A percentile compares a stretch with the other conserved stretches of the same genome.
phyloP scores from a whole-genome alignment of 2,888 invertebrate species.

The Tenthredo amoena region DNA sequence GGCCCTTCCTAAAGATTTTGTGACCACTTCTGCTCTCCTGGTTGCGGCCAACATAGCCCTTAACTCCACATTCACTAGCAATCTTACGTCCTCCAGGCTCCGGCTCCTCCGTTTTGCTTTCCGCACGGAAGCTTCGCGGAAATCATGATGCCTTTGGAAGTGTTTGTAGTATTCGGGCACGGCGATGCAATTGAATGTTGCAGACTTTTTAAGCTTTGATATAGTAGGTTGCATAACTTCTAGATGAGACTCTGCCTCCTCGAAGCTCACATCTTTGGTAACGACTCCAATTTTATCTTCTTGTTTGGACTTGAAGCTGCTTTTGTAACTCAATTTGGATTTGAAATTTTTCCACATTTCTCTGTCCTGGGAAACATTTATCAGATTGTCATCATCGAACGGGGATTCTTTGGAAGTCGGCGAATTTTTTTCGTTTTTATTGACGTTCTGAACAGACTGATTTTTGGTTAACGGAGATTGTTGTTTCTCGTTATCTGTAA shows the following conservation, averaged over 20 bases:
- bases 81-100: slow-evolving; percentile 67
- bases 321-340: slow-evolving; percentile 57
- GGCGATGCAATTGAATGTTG: slow-evolving; percentile 59
- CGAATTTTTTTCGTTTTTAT: background rate
- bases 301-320: slow-evolving; percentile 62
- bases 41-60: background rate
- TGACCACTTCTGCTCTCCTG: background rate
- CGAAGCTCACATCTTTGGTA: slow-evolving; percentile 44
- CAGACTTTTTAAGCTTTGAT: slow-evolving; percentile 58
- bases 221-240: slow-evolving; percentile 33
- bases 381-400: background rate
- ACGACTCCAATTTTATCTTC: slow-evolving; percentile 54
- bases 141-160: slow-evolving; percentile 53
- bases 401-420: background rate
- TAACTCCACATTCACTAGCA: slow-evolving; percentile 54
- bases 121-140: background rate
- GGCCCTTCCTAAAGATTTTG: background rate
- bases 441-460: background rate
- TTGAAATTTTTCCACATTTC: slow-evolving; percentile 53
- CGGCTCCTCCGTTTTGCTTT: slow-evolving; percentile 66
- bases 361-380: slow-evolving; percentile 28
- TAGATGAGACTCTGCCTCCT: background rate
- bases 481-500: slow-evolving; percentile 35
- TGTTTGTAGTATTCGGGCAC: slow-evolving; percentile 61
- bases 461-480: slow-evolving; percentile 18